Evolutionary conservation across 1,140 invertebrate species (phyloP), one percentile per base, ranked within the genome.

Genomic region (Drosophila tristis): DNA sequence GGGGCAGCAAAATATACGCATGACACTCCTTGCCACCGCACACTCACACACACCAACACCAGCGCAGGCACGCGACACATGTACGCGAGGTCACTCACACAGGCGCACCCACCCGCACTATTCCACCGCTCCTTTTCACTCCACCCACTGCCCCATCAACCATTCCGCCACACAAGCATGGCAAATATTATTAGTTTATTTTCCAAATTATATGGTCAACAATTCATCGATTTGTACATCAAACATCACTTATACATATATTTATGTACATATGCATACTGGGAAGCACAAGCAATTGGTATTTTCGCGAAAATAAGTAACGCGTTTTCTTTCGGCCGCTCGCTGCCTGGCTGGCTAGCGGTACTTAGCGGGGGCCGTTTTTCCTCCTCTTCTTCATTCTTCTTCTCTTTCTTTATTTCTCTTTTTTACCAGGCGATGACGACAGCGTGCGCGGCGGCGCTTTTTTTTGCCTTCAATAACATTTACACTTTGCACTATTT

Each of bases 401-500:
- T 80, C 63, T 72, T 67, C 15, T 57, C 64, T 45, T 42, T 63
- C 43, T 62, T 29, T 59, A 47, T 35, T 35, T 35, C 31, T 26
- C 49, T 68, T 68, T 62, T 81, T 72, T 78, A 78, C 67, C 74
- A 78, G 76, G 81, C 77, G 82, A 86, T 86, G 82, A 86, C 82
- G 82, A 87, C 81, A 85, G 81, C 78, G 78, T 80, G 80, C 76
- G 73, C 80, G 75, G 74, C 80, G 64, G 50, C 71, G 74, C 50
- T 78, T 78, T 63, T 76, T 73, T 67, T 80, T 20, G 74, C 80
- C 77, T 86, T 86, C 82, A 86, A 86, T 87, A 86, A 86, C 81
- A 86, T 86, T 86, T 86, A 86, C 82, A 87, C 79, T 82, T 87
- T 87, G 82, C 80, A 87, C 82, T 78, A 86, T 86, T 86, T 86